Evolutionary conservation across 2,888 invertebrate species (phyloP), one percentile per base, ranked within the genome.

Genomic region (Phengaris arion): DNA sequence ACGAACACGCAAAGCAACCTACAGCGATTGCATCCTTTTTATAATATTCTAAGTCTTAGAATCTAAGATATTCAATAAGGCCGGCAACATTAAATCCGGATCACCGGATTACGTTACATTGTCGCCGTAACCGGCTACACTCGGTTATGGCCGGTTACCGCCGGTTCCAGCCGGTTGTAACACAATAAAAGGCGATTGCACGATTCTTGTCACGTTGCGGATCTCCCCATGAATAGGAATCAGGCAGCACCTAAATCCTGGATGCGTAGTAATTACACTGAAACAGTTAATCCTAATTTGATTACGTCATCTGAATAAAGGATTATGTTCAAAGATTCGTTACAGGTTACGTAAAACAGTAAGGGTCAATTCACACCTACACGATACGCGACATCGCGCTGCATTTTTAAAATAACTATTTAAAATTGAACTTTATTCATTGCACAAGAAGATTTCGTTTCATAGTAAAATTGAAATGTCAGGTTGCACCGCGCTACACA

Each of bases 161-260:
- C 69, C 72, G n/a, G 72, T 77, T 78, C 77, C 75, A 75, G 77
- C 79, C 79, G 80, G 83, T 81, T 82, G 84, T 85, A 86, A 87
- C 83, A 85, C 83, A 84, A 88, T 88, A 86, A 86, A 86, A 82
- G 83, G 82, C 85, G 84, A 86, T 82, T 79, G 82, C 81, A 79
- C 81, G 81, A 86, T 86, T 87, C 88, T 77, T 79, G 84, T 86
- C 89, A 87, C 87, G 88, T 87, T 80, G 75, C 77, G 78, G 78
- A 80, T 77, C 78, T 77, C 81, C 80, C 82, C 82, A 81, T 84
- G 85, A 84, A 85, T 86, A 81, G 84, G 83, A 86, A 87, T 86
- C 84, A 86, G 86, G 84, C 82, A 80, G 79, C 78, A 78, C 76
- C 79, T 78, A 78, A 78, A 78, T 79, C 76, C 74, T 76, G 73